phyloP scores from a whole-genome alignment of 2,113 vertebrate genomes.

The Platysternon megacephalum region DNA sequence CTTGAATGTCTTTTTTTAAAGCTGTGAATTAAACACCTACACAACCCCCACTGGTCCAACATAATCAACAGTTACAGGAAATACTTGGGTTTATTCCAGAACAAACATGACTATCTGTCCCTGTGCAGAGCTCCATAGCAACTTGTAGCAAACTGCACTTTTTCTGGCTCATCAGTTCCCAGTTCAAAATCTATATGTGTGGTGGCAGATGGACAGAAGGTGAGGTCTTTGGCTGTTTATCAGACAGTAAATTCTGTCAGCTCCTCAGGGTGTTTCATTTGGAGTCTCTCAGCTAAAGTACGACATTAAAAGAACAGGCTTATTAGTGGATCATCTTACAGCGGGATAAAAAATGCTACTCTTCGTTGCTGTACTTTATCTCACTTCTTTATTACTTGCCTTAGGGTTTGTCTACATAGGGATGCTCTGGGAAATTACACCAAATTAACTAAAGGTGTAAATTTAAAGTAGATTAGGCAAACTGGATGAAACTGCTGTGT shows the following conservation, averaged over 20 bases:
- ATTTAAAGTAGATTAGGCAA: background rate
- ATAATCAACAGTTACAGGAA: background rate
- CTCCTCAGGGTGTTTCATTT: background rate
- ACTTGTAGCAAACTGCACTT: background rate
- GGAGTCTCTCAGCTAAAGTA: background rate
- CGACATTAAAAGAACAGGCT: background rate
- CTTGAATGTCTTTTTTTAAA: background rate
- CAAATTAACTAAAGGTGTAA: background rate
- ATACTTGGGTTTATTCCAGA: background rate
- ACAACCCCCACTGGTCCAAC: background rate
- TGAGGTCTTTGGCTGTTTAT: background rate
- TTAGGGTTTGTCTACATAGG: background rate
- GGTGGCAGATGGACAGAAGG: background rate
- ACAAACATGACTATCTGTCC: background rate
- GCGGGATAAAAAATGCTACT: background rate
- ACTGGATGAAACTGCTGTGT: background rate
- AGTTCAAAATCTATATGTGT: background rate
- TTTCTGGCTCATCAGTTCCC: background rate
- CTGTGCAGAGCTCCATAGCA: background rate
- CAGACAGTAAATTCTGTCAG: constrained; percentile 3
- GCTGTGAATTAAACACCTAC: background rate
- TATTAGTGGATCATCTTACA: background rate
- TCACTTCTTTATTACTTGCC: background rate
- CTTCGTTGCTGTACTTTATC: background rate
- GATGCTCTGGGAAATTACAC: background rate